Base-by-base conservation (phyloP, 2,797 vertebrate species). In the Selene dorsalis region DNA sequence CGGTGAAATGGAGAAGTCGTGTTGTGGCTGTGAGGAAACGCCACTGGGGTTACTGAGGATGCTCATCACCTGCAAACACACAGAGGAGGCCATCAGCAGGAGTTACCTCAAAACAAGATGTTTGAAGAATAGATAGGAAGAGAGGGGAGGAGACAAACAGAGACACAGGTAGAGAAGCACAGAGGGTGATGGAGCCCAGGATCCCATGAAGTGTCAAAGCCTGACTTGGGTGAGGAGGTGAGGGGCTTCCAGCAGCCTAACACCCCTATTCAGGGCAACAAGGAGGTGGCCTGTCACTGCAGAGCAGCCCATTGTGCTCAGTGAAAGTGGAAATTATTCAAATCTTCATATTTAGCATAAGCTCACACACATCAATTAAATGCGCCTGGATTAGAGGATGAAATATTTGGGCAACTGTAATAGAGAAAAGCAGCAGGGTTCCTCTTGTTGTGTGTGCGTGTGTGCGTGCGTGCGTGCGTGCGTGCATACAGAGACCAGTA, bases 1-100 rank as follows among this genome's bases (percentile, higher is more conserved):
- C 0, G 98, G 97, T 1, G 97, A 98, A 93, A 97, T 96, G 89
- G 97, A 97, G 94, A 98, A 99, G 86, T 99, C 97, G 1, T 96
- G 96, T 86, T 98, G 97, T 0, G 95, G 89, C 91, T 99, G 97
- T 0, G 97, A 96, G 1, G 97, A 94, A 77, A 98, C 95, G 0
- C 95, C 94, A 0, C 95, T 94, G 75, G 96, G 96, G 89, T 96
- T 98, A 88, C 96, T 96, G 75, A 99, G 92, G 80, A 99, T 97
- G 90, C 97, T 98, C 97, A 99, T 98, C 79, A 99, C 97, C 98
- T 99, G 95, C 17, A 83, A 60, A 84, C 55, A 77, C 35, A 83
- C 22, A 75, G 45, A 20, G 60, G 6, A 28, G 8, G 20, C 13
- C 4, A 6, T 62, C 38, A 64, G 52, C 6, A 32, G 32, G 32